Evolutionary conservation across 1,140 invertebrate genomes (phyloP).

Genomic region (Eriocheir sinensis): DNA sequence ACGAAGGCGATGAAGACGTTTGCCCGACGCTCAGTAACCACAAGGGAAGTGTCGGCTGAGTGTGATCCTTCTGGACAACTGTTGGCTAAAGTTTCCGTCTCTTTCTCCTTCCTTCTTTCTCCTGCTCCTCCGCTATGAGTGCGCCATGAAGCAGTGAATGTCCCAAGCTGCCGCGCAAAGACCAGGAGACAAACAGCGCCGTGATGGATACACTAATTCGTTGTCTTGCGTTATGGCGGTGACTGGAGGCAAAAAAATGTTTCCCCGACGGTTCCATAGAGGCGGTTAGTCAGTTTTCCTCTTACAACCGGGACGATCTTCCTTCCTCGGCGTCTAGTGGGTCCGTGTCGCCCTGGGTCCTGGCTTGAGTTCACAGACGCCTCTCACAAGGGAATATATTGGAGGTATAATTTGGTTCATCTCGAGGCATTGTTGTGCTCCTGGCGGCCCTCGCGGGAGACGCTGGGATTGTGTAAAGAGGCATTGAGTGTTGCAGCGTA

Average conservation of each 20-base stretch:
- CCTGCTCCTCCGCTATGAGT: background rate
- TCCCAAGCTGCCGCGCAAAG: background rate
- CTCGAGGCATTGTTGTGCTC: background rate
- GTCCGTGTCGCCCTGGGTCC: background rate
- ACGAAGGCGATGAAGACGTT: background rate
- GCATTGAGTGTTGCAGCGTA: background rate
- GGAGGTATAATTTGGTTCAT: background rate
- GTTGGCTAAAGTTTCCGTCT: background rate
- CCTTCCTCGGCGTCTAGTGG: background rate
- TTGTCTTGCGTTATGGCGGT: background rate
- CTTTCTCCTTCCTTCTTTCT: too few species aligned
- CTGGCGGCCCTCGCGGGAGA: background rate
- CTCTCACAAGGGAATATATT: background rate
- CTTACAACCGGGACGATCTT: background rate
- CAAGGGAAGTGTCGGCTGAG: background rate
- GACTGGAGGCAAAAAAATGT: background rate
- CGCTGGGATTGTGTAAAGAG: background rate
- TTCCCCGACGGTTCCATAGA: too few species aligned
- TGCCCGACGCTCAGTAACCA: background rate
- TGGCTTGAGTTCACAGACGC: background rate
- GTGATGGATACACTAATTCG: conserved; percentile 4
- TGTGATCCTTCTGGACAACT: background rate
- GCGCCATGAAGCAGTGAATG: background rate
- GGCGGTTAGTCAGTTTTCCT: background rate
- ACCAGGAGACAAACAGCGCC: background rate